Evolutionary conservation across 2,113 vertebrate genomes (phyloP), one percentile per base, ranked within the genome.

Genomic region (Prunella fulvescens): DNA sequence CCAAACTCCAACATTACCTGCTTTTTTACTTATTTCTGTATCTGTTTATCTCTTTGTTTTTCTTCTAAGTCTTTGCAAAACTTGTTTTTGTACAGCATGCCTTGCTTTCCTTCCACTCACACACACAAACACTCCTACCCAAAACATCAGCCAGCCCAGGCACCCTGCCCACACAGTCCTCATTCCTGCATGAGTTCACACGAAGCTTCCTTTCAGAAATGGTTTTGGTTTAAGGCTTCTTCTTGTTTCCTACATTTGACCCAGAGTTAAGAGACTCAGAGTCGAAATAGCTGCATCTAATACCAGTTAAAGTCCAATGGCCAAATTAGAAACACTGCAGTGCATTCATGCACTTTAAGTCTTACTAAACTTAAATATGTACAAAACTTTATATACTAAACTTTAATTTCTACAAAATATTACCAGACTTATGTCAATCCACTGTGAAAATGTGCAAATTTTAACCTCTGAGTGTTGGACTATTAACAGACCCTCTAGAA

Each of bases 161-260:
- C 85, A 50, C 60, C 45, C 91, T 69, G 91, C 88, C 96, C 82
- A 92, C 92, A 70, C 74, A 86, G 11, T n/a, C 71, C 74, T 93
- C 79, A 69, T 73, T 93, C 71, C 76, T 90, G 50, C 24, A 11
- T 7, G 51, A 90, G 44, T 80, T 92, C 86, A 88, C 66, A 83
- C 2, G 0, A 56, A 77, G 54, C 66, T 86, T 92, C 72, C 40
- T 83, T 95, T 82, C 53, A 88, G 62, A 66, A 67, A 39, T 51
- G 22, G 70, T 48, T 90, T 84, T 66, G 25, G 17, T 84, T 54
- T 93, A 54, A 74, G 47, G 39, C 33, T 12, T 81, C 60, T 58
- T 58, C 74, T 89, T 73, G 11, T 56, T 90, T 79, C 53, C 73
- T 60, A 40, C 16, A 10, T 60, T 86, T 86, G 56, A 82, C 37